A percentile compares a stretch with the other conserved stretches of the same genome.
Evolutionary conservation across 2,888 invertebrate species (phyloP).

Genomic region (Pseudococcus jackbeardsleyi): DNA sequence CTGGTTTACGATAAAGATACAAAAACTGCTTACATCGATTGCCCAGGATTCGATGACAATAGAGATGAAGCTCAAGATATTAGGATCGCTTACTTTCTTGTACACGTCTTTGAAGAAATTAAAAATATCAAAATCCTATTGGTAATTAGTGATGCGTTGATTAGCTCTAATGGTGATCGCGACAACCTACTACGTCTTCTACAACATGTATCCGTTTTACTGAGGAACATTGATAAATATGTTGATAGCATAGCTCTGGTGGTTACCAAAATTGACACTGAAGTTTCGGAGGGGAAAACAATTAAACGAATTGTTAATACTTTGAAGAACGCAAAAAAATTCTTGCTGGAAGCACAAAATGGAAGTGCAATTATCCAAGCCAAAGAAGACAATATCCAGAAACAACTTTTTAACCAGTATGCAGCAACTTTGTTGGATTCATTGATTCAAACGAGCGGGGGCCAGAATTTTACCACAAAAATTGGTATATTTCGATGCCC

Average conservation of each 20-base stretch:
- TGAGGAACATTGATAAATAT: not conserved
- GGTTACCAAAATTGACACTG: not conserved
- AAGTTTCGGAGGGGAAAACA: slow-evolving; percentile 14
- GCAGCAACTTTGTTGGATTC: not conserved
- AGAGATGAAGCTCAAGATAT: slow-evolving; percentile 68
- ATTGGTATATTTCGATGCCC: not conserved
- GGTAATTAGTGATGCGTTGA: slow-evolving; percentile 57
- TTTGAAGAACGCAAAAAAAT: not conserved
- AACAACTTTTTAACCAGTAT: not conserved
- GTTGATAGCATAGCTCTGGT: not conserved
- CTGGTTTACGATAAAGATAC: slow-evolving; percentile 56
- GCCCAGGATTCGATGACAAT: slow-evolving; percentile 66
- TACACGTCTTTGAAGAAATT: slow-evolving; percentile 68
- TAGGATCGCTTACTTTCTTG: slow-evolving; percentile 68
- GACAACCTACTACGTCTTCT: not conserved
- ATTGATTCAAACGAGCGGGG: not conserved
- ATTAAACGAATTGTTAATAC: slow-evolving; percentile 12
- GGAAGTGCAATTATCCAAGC: not conserved
- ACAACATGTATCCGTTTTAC: not conserved
- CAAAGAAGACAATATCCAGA: not conserved
- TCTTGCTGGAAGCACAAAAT: not conserved
- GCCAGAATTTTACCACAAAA: not conserved
- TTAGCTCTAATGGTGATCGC: not conserved
- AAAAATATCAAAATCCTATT: slow-evolving; percentile 68
- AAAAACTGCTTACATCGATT: slow-evolving; percentile 65